Base-by-base conservation (phyloP, 2,888 invertebrate genomes). In the Steromphala cineraria region DNA sequence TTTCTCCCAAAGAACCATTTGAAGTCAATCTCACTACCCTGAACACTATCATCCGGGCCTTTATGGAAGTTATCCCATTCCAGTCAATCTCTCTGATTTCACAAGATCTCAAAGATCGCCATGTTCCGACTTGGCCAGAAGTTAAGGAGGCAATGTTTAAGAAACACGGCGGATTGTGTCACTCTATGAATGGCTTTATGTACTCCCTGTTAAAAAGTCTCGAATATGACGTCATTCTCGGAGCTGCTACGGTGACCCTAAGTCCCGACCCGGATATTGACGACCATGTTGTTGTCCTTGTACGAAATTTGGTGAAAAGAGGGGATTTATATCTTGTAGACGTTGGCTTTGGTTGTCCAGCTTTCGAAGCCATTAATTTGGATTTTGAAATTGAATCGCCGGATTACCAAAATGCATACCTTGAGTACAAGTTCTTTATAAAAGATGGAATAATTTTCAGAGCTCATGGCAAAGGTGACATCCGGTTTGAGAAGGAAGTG, bases 391-490 rank as follows among this genome's bases (percentile, higher is more conserved):
- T 75, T 46, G 86, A 87, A 53, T 83, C 85, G 0, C 83, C 82
- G 0, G 53, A 77, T n/a, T 86, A 67, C 31, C n/a, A 80, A 17
- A 81, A 85, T n/a, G 85, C 85, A 8, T 86, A 83, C 46, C 78
- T 87, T 13, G 84, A 85, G 53, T 87, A 86, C 67, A 87, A 87
- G 53, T 87, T 81, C 75, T 79, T 87, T 0, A 81, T 79, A 17
- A 46, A 81, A 52, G 82, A 81, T 10, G 85, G 82, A 0, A 80
- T 81, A 78, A 74, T 84, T 10, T 62, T 85, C 3, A 82, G 85
- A 28, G 81, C 86, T 84, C 87, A 86, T 55, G 77, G 85, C 3
- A 75, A 84, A 24, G 84, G 84, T n/a, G 83, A 84, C 52, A 62
- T 21, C 74, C 79, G 7, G 75, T 80, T 36, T 17, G 10, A 40